Conservation (phyloP, 1,140 invertebrate genomes). For the Sitobion miscanthi region DNA sequence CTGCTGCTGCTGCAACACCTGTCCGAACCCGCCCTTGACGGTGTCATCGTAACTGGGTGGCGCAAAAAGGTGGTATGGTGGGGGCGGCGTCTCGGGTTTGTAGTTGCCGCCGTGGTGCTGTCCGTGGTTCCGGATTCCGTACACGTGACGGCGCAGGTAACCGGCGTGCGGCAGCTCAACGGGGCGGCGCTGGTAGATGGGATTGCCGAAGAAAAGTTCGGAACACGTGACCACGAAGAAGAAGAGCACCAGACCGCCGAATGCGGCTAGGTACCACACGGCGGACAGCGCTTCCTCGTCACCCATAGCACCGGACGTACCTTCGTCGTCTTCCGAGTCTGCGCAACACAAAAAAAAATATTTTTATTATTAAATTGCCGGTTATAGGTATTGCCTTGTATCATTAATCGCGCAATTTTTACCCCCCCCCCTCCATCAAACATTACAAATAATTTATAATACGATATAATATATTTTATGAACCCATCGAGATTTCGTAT, state of each 20-base stretch:
- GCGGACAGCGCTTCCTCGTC: constrained; percentile 65
- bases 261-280: constrained; percentile 70
- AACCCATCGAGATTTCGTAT: not conserved
- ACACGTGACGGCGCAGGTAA: constrained; percentile 60
- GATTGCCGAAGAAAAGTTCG: constrained; percentile 67
- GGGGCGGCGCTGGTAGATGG: constrained; percentile 58
- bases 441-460: not conserved
- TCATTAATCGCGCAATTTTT: not conserved
- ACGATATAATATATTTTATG: not conserved
- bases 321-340: constrained; percentile 61
- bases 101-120: constrained; percentile 48
- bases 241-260: constrained; percentile 68
- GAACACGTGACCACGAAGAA: constrained; percentile 70
- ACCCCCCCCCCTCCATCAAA: not conserved
- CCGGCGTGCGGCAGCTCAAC: constrained; percentile 59
- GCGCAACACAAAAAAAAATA: not conserved
- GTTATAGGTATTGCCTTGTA: not conserved
- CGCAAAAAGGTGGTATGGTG: constrained; percentile 69
- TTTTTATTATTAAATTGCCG: not conserved
- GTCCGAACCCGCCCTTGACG: constrained; percentile 61
- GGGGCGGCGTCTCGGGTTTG: constrained; percentile 64
- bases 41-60: constrained; percentile 68
- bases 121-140: constrained; percentile 35
- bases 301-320: not conserved
- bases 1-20: not conserved